Percentiles rank a stretch among this genome's conserved stretches.
phyloP scores from a whole-genome alignment of 2,797 vertebrate species.

The Eulemur rubriventer region DNA sequence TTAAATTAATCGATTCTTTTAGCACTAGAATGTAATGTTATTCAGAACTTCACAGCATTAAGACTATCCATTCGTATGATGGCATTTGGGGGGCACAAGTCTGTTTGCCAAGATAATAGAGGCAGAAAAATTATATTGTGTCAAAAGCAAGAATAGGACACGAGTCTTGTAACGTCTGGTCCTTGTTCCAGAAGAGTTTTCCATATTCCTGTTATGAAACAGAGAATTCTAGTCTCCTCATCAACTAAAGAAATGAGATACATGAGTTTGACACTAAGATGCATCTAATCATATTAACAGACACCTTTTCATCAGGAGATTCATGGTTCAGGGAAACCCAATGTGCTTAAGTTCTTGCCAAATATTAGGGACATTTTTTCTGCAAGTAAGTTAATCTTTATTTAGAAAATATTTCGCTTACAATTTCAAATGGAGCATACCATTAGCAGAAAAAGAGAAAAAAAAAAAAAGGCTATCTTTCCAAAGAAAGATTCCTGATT shows the following conservation, averaged over 20 bases:
- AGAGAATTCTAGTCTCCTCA: background rate
- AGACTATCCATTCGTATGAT: background rate
- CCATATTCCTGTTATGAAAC: background rate
- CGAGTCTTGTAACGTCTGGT: background rate
- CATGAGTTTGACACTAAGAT: background rate
- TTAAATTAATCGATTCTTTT: background rate
- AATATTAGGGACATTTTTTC: conserved; percentile 10
- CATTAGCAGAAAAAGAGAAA: background rate
- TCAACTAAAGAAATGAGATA: background rate
- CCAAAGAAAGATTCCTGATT: background rate
- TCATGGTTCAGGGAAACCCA: background rate
- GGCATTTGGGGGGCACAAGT: background rate
- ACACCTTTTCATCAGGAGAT: background rate
- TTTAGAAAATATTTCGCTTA: conserved; percentile 53
- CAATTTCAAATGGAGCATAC: conserved; percentile 26
- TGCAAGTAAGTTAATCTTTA: conserved; percentile 35
- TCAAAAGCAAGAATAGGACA: background rate
- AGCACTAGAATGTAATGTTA: background rate
- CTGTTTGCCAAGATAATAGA: background rate
- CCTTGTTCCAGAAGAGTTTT: background rate
- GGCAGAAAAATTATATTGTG: background rate
- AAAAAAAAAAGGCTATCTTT: background rate
- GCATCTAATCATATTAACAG: background rate
- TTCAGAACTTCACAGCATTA: background rate
- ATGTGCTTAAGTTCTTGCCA: background rate